Evolutionary conservation across 2,113 vertebrate species (phyloP).

Genomic region (Neodontobutis hainanensis): DNA sequence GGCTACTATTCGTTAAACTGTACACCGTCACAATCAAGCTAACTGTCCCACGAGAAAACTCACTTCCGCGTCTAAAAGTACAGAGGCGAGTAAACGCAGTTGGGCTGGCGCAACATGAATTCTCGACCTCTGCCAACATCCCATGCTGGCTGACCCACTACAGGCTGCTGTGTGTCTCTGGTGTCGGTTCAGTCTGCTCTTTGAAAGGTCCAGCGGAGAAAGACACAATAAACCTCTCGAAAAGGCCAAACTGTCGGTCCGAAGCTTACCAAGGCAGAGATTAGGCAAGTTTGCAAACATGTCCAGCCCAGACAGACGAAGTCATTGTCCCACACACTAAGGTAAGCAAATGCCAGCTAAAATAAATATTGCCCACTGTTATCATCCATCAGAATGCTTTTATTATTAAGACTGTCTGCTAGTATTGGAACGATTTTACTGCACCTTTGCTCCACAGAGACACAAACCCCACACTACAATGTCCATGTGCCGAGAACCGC

Average conservation of each 20-base stretch:
- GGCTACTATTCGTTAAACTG: not conserved
- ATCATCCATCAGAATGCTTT: slow-evolving; percentile 12
- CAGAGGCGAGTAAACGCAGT: not conserved
- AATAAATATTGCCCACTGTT: not conserved
- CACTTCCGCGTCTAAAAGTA: not conserved
- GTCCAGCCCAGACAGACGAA: not conserved
- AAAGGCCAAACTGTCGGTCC: slow-evolving; percentile 10
- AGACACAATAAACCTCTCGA: slow-evolving; percentile 5
- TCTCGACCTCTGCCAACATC: slow-evolving; percentile 28
- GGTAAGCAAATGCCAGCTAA: not conserved
- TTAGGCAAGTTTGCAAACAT: slow-evolving; percentile 25
- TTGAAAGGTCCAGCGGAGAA: slow-evolving; percentile 37
- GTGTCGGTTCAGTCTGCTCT: slow-evolving; percentile 23
- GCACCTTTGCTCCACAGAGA: slow-evolving; percentile 14
- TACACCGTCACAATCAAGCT: not conserved
- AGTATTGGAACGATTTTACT: not conserved
- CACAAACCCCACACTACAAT: not conserved
- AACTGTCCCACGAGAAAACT: not conserved
- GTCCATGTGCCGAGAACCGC: not conserved
- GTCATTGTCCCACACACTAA: not conserved
- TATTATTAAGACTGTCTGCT: not conserved
- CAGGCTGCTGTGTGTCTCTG: slow-evolving; percentile 17
- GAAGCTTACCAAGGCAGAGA: slow-evolving; percentile 18
- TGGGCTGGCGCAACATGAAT: slow-evolving; percentile 1
- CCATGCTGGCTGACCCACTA: slow-evolving; percentile 32